These are phyloP conservation scores for Drosophila parabipectinata DNA, from an alignment of 1,140 invertebrate genomes.

Conservation along the genomic window DNA sequence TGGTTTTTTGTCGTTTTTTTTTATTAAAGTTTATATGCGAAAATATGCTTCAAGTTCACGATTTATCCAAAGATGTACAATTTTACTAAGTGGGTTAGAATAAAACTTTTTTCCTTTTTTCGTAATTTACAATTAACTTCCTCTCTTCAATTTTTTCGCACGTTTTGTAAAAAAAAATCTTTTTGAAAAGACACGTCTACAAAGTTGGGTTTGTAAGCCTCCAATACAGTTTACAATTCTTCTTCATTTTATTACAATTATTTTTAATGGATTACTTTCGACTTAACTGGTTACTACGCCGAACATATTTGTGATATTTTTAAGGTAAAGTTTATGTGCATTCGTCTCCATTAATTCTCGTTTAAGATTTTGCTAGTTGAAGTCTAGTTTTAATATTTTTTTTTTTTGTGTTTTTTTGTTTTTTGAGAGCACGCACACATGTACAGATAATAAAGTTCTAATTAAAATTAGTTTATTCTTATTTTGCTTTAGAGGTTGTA, in stretches of 20 bases:
- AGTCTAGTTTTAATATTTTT: not conserved
- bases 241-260: slow-evolving; percentile 9
- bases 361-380: slow-evolving; percentile 25
- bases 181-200: slow-evolving; percentile 56
- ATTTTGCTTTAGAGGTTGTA: slow-evolving; percentile 23
- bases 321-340: slow-evolving; percentile 47
- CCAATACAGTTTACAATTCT: slow-evolving; percentile 47
- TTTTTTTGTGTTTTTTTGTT: slow-evolving; percentile 1
- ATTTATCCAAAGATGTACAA: slow-evolving; percentile 50
- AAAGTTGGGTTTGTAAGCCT: slow-evolving; percentile 54
- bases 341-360: slow-evolving; percentile 15
- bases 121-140: slow-evolving; percentile 31
- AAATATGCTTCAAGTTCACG: slow-evolving; percentile 45
- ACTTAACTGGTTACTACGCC: slow-evolving; percentile 30
- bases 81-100: slow-evolving; percentile 53
- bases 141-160: slow-evolving; percentile 13
- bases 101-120: not conserved
- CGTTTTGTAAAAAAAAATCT: slow-evolving; percentile 20
- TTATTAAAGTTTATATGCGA: slow-evolving; percentile 34
- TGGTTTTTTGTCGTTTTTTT: slow-evolving; percentile 21
- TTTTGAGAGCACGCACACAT: slow-evolving; percentile 40
- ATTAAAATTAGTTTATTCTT: slow-evolving; percentile 32
- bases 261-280: slow-evolving; percentile 17
- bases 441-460: slow-evolving; percentile 29
- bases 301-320: slow-evolving; percentile 33